Percentiles rank a stretch among this genome's conserved stretches.
phyloP scores from a whole-genome alignment of 2,113 vertebrate species.

The Neodon shergylaensis region DNA sequence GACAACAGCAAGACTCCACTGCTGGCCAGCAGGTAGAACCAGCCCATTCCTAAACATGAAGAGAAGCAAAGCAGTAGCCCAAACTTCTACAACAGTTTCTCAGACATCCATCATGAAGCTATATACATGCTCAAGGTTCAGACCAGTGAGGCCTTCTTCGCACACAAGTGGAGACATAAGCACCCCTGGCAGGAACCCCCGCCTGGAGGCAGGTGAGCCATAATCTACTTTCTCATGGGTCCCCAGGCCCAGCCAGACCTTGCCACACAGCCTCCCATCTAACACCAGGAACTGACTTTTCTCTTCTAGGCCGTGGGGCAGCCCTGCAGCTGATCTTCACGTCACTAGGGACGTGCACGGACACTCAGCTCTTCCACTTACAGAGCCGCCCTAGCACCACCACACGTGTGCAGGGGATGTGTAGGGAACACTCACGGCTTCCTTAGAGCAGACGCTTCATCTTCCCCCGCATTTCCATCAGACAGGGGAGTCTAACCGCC shows the following conservation, averaged over 20 bases:
- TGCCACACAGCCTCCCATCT: not conserved
- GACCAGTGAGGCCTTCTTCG: not conserved
- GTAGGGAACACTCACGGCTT: fast-evolving
- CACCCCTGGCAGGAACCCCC: not conserved
- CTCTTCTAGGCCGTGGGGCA: not conserved
- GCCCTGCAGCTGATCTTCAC: not conserved
- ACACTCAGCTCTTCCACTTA: not conserved
- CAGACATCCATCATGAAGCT: too few relatives aligned
- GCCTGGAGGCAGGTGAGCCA: not conserved
- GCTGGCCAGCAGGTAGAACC: not conserved
- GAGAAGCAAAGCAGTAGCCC: not conserved
- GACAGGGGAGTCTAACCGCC: fast-evolving
- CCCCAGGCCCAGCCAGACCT: not conserved
- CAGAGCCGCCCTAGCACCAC: too few relatives aligned
- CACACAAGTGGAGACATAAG: not conserved
- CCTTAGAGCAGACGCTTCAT: fast-evolving
- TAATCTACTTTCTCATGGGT: not conserved
- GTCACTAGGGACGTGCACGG: too few relatives aligned
- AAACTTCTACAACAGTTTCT: not conserved
- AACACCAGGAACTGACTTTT: not conserved
- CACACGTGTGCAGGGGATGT: not conserved
- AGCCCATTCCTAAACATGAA: not conserved
- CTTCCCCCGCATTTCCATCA: fast-evolving
- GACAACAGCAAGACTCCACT: not conserved
- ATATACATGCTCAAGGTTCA: not conserved